Conservation (phyloP, 2,888 invertebrate genomes). For the Sarcophaga caerulescens region DNA sequence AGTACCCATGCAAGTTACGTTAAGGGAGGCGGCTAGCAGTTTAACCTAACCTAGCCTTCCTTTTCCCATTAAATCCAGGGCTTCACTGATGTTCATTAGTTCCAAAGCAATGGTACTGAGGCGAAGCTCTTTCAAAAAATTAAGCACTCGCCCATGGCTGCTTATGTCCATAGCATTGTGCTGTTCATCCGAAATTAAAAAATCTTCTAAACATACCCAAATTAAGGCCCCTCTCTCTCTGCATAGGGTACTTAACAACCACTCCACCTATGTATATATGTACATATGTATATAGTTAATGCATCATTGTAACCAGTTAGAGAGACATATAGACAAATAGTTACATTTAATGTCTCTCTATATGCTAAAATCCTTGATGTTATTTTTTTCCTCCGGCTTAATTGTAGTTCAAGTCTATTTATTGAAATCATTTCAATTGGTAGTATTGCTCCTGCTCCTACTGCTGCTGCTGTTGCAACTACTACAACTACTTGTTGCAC, state of each 20-base stretch:
- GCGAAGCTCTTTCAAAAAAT: too few relatives aligned
- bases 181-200: too few relatives aligned
- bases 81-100: too few relatives aligned
- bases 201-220: too few relatives aligned
- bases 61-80: too few relatives aligned
- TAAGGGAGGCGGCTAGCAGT: too few relatives aligned
- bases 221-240: too few relatives aligned
- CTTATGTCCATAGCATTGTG: too few relatives aligned
- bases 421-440: constrained; percentile 43
- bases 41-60: too few relatives aligned
- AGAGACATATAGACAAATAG: constrained; percentile 53
- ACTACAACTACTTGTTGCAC: constrained; percentile 38
- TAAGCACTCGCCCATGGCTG: too few relatives aligned
- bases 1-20: too few relatives aligned
- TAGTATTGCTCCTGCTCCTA: constrained; percentile 19
- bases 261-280: not conserved
- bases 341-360: constrained; percentile 43
- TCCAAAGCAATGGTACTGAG: too few relatives aligned
- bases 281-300: not conserved
- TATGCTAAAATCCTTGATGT: constrained; percentile 44
- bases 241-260: not conserved
- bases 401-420: constrained; percentile 48
- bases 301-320: constrained; percentile 40
- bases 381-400: constrained; percentile 42
- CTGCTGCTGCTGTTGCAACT: not conserved